Evolutionary conservation across 2,797 vertebrate species (phyloP).

Genomic region (Notolepis coatsorum): DNA sequence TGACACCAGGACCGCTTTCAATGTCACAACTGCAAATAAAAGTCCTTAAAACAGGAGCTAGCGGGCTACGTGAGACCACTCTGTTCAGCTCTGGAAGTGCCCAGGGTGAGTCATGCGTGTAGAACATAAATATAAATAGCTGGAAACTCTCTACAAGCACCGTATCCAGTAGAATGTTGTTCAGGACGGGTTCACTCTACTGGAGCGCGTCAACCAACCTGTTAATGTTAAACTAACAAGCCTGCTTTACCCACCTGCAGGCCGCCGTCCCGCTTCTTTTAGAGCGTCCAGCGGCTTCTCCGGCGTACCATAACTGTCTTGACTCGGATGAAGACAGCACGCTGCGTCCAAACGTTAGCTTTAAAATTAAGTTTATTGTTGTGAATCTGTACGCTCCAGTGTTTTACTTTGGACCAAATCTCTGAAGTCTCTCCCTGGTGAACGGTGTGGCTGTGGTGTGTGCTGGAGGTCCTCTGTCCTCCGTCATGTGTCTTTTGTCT

Average conservation of each 20-base stretch:
- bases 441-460: not conserved
- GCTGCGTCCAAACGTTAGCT: no score
- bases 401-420: no score
- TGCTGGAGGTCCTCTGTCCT: not conserved
- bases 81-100: not conserved
- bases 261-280: slow-evolving; percentile 31
- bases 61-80: no score
- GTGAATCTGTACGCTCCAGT: no score
- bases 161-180: slow-evolving; percentile 47
- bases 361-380: no score
- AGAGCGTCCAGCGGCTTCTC: slow-evolving; percentile 37
- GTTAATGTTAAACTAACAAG: slow-evolving; percentile 80
- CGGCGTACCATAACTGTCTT: no score
- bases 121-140: slow-evolving; percentile 50
- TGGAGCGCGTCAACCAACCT: slow-evolving; percentile 68
- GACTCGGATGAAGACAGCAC: no score
- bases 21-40: no score
- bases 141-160: slow-evolving; percentile 48
- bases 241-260: slow-evolving; percentile 49
- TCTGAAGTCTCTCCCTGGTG: no score
- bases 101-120: slow-evolving; percentile 30
- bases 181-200: slow-evolving; percentile 55
- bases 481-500: not conserved
- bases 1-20: no score
- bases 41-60: no score